These are phyloP conservation scores for Astyanax mexicanus DNA, from an alignment of 2,797 vertebrate species.

Conservation along the genomic window DNA sequence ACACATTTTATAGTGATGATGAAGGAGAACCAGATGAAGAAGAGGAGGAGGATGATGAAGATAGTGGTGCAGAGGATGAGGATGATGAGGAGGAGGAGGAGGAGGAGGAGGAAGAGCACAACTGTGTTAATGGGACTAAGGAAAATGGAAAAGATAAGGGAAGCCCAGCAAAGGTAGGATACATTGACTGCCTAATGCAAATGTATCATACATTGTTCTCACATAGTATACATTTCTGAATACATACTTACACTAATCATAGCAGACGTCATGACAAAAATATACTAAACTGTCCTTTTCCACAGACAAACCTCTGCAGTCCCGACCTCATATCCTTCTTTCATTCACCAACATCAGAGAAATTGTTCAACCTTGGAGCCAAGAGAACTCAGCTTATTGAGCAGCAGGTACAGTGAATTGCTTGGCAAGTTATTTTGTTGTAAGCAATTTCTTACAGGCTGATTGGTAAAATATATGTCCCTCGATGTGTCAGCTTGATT, in stretches of 20 bases:
- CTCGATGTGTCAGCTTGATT: conserved; percentile 79
- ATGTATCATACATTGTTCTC: neutral
- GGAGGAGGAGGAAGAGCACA: conserved; percentile 70
- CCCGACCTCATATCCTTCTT: conserved; percentile 85
- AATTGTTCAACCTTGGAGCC: conserved; percentile 85
- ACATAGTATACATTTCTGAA: neutral
- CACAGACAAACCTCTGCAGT: conserved; percentile 71
- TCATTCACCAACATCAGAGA: conserved; percentile 87
- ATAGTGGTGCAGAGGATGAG: conserved; percentile 67
- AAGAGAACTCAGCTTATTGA: conserved; percentile 81
- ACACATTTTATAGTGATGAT: conserved; percentile 62
- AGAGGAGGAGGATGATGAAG: conserved; percentile 61
- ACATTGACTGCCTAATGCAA: neutral
- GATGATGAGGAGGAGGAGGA: conserved; percentile 68
- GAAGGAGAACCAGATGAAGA: conserved; percentile 68
- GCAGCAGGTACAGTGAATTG: conserved; percentile 79
- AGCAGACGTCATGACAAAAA: neutral
- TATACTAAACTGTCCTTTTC: conserved; percentile 15
- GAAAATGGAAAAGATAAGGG: conserved; percentile 65
- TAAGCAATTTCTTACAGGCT: neutral
- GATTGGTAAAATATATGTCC: neutral
- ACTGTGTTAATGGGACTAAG: conserved; percentile 68
- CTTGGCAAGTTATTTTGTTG: neutral
- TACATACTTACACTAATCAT: too few relatives aligned
- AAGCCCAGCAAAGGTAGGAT: conserved; percentile 57